These are phyloP conservation scores for Sander vitreus DNA, from an alignment of 2,113 vertebrate genomes.

Conservation along the genomic window DNA sequence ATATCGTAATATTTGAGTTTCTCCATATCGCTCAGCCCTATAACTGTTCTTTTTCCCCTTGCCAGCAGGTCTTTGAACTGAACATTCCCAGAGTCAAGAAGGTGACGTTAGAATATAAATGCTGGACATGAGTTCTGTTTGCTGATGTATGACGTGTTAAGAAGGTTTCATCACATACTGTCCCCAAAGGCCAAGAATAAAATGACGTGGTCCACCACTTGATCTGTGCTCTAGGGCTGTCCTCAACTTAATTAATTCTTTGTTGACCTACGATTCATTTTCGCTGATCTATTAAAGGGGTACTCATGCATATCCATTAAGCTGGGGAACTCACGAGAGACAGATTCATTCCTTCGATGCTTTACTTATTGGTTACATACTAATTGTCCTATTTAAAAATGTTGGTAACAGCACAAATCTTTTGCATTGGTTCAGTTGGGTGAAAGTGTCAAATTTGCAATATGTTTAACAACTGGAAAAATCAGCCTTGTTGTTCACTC, in stretches of 20 bases:
- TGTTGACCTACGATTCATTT: not conserved
- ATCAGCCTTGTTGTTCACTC: conserved; percentile 18
- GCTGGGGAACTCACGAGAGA: not conserved
- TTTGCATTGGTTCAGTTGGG: not conserved
- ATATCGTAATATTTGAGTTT: too few species aligned
- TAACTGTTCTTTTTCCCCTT: too few species aligned
- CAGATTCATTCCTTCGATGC: not conserved
- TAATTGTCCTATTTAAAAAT: too few species aligned
- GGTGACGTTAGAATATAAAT: not conserved
- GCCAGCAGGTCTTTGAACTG: not conserved
- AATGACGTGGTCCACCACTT: not conserved
- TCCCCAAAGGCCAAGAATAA: not conserved
- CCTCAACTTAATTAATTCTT: not conserved
- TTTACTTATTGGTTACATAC: too few species aligned
- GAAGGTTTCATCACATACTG: not conserved
- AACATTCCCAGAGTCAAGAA: not conserved
- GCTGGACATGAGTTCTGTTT: not conserved
- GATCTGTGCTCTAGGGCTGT: not conserved
- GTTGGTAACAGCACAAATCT: too few species aligned
- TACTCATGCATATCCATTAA: not conserved
- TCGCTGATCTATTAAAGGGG: not conserved
- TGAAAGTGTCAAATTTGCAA: conserved; percentile 1
- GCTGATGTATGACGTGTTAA: not conserved
- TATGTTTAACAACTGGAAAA: conserved; percentile 2
- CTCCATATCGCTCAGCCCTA: too few species aligned